Conservation (phyloP, 2,888 invertebrate genomes). For the Automeris io region DNA sequence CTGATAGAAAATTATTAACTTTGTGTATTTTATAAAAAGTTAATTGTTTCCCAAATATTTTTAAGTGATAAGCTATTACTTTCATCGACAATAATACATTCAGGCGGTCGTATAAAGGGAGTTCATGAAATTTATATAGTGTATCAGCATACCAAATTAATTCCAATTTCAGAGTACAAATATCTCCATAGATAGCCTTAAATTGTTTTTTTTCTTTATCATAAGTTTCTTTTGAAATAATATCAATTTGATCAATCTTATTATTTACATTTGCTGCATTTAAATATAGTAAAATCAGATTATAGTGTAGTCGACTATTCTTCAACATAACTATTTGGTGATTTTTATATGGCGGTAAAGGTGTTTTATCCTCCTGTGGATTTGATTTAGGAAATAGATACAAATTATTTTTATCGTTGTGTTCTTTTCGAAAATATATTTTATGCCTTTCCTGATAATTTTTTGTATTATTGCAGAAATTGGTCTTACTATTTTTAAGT, state of each 20-base stretch:
- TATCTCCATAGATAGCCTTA: neutral
- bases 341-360: neutral
- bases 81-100: too few species aligned
- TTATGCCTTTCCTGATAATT: slow-evolving; percentile 5
- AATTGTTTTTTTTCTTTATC: neutral
- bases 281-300: too few species aligned
- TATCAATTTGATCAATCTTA: too few species aligned
- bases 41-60: too few species aligned
- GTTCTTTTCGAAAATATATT: slow-evolving; percentile 3
- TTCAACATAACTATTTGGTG: too few species aligned
- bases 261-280: too few species aligned
- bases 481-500: slow-evolving; percentile 10
- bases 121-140: too few species aligned
- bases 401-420: neutral
- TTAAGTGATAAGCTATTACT: too few species aligned
- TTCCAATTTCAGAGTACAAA: neutral
- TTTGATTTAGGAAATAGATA: neutral
- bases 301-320: too few species aligned
- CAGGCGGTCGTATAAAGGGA: too few species aligned
- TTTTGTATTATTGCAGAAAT: slow-evolving; percentile 5
- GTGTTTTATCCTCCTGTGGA: neutral
- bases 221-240: neutral
- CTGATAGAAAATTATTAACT: neutral
- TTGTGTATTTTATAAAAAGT: neutral
- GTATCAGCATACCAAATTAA: too few species aligned